Base-by-base conservation (phyloP, 1,140 invertebrate species). In the Macrobrachium nipponense region DNA sequence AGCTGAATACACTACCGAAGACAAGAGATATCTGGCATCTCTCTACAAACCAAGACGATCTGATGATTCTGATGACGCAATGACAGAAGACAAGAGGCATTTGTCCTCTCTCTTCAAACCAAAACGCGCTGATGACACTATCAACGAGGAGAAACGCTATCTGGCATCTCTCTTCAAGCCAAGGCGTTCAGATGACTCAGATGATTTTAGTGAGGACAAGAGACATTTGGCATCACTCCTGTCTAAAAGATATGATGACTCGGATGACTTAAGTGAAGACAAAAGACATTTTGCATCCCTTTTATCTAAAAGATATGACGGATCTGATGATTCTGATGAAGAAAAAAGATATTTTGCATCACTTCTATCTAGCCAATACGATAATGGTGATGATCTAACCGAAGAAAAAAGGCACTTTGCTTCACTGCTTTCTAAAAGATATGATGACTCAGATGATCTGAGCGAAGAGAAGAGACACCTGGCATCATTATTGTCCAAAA, bases 381-480 rank as follows among this genome's bases (percentile, higher is more conserved):
- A 64, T 20, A 61, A 79, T 11, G 20, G 20, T 2, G 14, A 78
- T 58, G 27, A n/a, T 5, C 5, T 79, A 18, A 14, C 4, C 10
- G 77, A 79, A 64, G 77, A 79, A 60, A 79, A 79, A 36, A 20
- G 77, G 36, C 77, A 79, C 36, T 15, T 79, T n/a, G 72, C 43
- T 6, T 51, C 51, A 51, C 51, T 51, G 0, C 12, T 51, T 8
- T 51, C 51, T 51, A 51, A 51, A 51, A 51, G 51, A 51, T 51
- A 51, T 51, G 51, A 51, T 51, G 51, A 51, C 0, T 51, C 51
- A 51, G 51, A 51, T 51, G 51, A 51, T 12, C 3, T 51, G 5
- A 51, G 12, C 12, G 51, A 51, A 51, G 51, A 51, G 12, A 51
- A 51, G 8, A 51, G 51, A 51, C 51, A 51, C 12, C 12, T 51